phyloP scores from a whole-genome alignment of 2,888 invertebrate genomes.

The Girardia tigrina region DNA sequence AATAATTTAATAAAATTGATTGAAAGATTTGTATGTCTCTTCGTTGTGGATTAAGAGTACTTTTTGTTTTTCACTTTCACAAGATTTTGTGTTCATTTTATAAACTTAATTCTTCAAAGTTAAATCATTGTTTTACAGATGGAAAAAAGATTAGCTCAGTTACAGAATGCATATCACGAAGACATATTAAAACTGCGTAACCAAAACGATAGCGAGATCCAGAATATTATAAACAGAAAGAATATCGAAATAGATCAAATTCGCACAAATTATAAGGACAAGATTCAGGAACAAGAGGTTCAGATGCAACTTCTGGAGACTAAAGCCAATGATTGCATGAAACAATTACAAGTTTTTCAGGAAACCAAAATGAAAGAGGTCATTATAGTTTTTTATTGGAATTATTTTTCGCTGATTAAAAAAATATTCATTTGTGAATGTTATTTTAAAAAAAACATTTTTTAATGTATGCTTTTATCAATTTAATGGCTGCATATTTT shows the following conservation, averaged over 20 bases:
- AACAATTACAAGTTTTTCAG: neutral
- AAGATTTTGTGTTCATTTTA: too few relatives aligned
- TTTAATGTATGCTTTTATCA: too few relatives aligned
- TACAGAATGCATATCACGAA: slow-evolving; percentile 12
- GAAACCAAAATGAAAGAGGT: slow-evolving; percentile 4
- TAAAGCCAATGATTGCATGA: slow-evolving; percentile 19
- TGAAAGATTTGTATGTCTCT: too few relatives aligned
- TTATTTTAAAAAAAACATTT: too few relatives aligned
- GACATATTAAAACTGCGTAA: neutral
- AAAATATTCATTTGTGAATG: too few relatives aligned
- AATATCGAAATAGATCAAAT: neutral
- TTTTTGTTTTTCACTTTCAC: too few relatives aligned
- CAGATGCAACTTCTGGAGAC: neutral
- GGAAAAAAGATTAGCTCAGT: slow-evolving; percentile 20
- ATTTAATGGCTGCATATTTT: too few relatives aligned
- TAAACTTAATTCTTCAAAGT: too few relatives aligned
- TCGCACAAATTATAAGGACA: neutral
- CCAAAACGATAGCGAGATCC: slow-evolving; percentile 13
- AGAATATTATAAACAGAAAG: neutral
- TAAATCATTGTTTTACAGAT: too few relatives aligned
- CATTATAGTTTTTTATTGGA: neutral
- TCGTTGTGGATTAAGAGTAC: too few relatives aligned
- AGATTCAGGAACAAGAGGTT: neutral
- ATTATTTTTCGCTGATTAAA: too few relatives aligned
- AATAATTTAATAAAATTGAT: too few relatives aligned